Conservation (phyloP, 2,888 invertebrate species). For the Eupithecia vulgata region DNA sequence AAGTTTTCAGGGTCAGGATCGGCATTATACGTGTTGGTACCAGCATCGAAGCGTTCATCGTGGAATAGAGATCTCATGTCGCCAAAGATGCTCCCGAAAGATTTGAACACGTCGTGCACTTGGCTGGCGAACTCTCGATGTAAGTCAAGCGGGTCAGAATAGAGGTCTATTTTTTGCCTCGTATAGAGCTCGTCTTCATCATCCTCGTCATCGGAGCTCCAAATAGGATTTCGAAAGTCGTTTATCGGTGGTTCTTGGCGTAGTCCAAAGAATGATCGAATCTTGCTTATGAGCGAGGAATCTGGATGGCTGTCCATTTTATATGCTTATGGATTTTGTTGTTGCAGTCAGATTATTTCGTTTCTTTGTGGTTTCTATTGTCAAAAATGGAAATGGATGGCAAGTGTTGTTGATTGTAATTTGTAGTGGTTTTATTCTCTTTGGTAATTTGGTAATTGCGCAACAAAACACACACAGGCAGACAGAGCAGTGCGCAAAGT, state of each 20-base stretch:
- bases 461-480: constrained; percentile 70
- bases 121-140: constrained; percentile 68
- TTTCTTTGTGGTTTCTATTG: constrained; percentile 39
- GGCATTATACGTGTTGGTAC: constrained; percentile 32
- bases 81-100: constrained; percentile 69
- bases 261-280: constrained; percentile 70
- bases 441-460: constrained; percentile 58
- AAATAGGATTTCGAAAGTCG: constrained; percentile 79
- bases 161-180: constrained; percentile 58
- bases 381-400: constrained; percentile 37
- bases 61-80: constrained; percentile 67
- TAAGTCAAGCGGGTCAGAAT: constrained; percentile 56
- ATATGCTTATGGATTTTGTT: constrained; percentile 54
- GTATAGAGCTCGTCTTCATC: constrained; percentile 74
- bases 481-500: no score
- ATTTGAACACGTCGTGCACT: constrained; percentile 71
- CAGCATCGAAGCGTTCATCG: constrained; percentile 48
- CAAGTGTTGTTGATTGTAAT: constrained; percentile 29
- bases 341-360: constrained; percentile 30
- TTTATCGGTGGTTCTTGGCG: constrained; percentile 66
- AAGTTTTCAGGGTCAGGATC: constrained; percentile 51
- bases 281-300: constrained; percentile 63
- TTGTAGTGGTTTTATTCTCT: no score
- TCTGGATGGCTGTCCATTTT: constrained; percentile 55
- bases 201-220: constrained; percentile 78